Evolutionary conservation across 1,140 invertebrate genomes (phyloP).

Genomic region (Tenebrio molitor): DNA sequence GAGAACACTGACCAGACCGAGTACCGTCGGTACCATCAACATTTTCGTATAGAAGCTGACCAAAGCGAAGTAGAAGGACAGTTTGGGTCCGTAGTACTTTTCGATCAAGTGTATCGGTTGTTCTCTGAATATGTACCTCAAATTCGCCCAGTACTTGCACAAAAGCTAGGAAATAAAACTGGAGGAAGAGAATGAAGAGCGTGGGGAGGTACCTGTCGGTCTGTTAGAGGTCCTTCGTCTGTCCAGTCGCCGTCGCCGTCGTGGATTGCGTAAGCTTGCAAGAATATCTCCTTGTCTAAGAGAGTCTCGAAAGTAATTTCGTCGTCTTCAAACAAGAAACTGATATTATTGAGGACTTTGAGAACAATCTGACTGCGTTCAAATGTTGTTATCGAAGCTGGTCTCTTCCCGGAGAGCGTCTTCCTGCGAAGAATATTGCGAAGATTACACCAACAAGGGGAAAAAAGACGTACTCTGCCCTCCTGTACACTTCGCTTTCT

Average conservation of each 20-base stretch:
- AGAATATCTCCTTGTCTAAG: constrained; percentile 69
- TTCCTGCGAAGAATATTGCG: constrained; percentile 44
- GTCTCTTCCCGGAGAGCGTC: constrained; percentile 44
- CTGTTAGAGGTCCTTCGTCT: constrained; percentile 64
- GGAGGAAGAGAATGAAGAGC: no score
- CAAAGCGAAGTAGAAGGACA: constrained; percentile 68
- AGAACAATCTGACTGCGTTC: constrained; percentile 54
- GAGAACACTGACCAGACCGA: constrained; percentile 53
- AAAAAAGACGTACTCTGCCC: background rate
- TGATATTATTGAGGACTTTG: constrained; percentile 42
- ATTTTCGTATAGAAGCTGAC: constrained; percentile 69
- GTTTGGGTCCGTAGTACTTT: constrained; percentile 65
- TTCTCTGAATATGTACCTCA: constrained; percentile 68
- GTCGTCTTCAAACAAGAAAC: constrained; percentile 26
- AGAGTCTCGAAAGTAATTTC: constrained; percentile 69
- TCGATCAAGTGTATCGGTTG: constrained; percentile 63
- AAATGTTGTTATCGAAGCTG: constrained; percentile 45
- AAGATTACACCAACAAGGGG: background rate
- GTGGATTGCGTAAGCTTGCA: constrained; percentile 74
- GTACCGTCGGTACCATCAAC: constrained; percentile 70
- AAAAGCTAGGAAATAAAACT: constrained; percentile 58
- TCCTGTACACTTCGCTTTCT: background rate
- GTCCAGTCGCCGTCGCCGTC: constrained; percentile 66
- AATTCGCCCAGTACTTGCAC: constrained; percentile 59
- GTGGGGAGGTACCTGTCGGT: constrained; percentile 55